Conservation (phyloP, 2,888 invertebrate genomes). For the Elmis aenea region DNA sequence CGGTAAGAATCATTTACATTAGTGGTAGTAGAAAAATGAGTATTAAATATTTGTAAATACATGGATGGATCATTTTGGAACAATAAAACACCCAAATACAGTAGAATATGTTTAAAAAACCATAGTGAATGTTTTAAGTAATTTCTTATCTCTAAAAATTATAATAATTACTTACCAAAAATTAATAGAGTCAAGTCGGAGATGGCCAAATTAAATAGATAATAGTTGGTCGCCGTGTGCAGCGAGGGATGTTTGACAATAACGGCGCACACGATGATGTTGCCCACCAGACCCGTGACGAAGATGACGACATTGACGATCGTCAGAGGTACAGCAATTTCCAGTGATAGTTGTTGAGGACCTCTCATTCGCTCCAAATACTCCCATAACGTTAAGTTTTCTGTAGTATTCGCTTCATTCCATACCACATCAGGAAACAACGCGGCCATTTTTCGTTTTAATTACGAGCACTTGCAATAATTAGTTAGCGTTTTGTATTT, state of each 20-base stretch:
- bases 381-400: slow-evolving; percentile 14
- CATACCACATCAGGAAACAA: neutral
- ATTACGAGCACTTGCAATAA: too few relatives aligned
- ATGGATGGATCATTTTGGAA: too few relatives aligned
- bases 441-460: slow-evolving; percentile 4
- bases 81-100: too few relatives aligned
- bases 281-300: slow-evolving; percentile 78
- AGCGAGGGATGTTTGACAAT: slow-evolving; percentile 74
- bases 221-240: slow-evolving; percentile 90
- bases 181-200: slow-evolving; percentile 78
- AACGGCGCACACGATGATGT: slow-evolving; percentile 78
- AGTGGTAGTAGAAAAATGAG: too few relatives aligned
- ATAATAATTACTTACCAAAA: slow-evolving; percentile 81
- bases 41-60: too few relatives aligned
- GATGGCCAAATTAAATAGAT: slow-evolving; percentile 81
- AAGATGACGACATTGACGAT: slow-evolving; percentile 72
- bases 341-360: slow-evolving; percentile 37
- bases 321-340: slow-evolving; percentile 53
- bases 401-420: slow-evolving; percentile 1
- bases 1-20: too few relatives aligned
- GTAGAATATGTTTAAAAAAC: too few relatives aligned
- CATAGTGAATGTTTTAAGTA: too few relatives aligned
- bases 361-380: slow-evolving; percentile 34
- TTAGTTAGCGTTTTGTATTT: too few relatives aligned
- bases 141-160: too few relatives aligned